Evolutionary conservation across 2,113 vertebrate species (phyloP).

Genomic region (Ceratotherium simum): DNA sequence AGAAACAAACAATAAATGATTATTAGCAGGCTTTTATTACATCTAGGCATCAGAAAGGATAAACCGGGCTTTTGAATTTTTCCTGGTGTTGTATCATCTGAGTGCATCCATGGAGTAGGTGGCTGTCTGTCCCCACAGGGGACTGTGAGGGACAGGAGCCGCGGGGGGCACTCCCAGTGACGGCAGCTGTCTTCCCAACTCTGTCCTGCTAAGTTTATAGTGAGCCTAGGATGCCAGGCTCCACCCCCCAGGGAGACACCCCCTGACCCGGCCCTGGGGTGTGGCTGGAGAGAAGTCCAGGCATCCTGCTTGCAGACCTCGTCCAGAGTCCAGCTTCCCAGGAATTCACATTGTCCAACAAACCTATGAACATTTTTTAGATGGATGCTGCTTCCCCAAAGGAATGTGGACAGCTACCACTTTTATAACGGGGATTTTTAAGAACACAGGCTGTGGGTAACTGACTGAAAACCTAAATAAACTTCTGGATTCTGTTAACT

Average conservation of each 20-base stretch:
- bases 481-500: not conserved
- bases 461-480: not conserved
- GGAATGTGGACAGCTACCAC: not conserved
- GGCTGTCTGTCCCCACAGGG: not conserved
- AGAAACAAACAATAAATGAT: constrained; percentile 36
- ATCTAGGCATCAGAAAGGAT: not conserved
- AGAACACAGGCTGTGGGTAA: not conserved
- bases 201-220: no score
- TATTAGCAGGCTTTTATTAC: not conserved
- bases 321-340: not conserved
- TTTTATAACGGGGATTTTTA: not conserved
- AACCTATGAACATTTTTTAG: not conserved
- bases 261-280: not conserved
- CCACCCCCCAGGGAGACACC: rapidly evolving
- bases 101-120: not conserved
- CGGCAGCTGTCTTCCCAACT: not conserved
- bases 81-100: not conserved
- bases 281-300: not conserved
- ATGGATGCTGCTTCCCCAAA: not conserved
- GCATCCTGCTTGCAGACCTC: not conserved
- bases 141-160: not conserved
- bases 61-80: not conserved
- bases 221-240: not conserved
- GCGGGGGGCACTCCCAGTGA: rapidly evolving
- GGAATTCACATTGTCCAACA: not conserved